Conservation (phyloP, 2,888 invertebrate genomes). For the Dyspetes luteomarginatus region DNA sequence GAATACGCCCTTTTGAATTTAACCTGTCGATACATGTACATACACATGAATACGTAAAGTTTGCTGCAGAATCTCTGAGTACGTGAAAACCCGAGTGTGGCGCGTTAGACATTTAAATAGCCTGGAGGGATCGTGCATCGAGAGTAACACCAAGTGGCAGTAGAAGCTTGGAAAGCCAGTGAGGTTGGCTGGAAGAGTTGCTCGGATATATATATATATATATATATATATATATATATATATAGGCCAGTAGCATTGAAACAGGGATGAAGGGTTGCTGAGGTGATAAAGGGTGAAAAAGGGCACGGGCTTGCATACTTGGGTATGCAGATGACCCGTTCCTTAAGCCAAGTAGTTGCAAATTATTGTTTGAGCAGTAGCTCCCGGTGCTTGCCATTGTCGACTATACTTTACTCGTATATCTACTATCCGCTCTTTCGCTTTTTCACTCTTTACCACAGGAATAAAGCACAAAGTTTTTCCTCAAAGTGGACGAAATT, state of each 20-base stretch:
- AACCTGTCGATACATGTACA: neutral
- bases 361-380: conserved; percentile 69
- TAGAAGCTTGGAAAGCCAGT: conserved; percentile 12
- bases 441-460: conserved; percentile 18
- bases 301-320: conserved; percentile 53
- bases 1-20: neutral
- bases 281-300: neutral
- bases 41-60: neutral
- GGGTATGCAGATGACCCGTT: conserved; percentile 69
- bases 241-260: conserved; percentile 38
- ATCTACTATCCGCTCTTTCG: conserved; percentile 9
- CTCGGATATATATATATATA: conserved; percentile 39
- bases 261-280: conserved; percentile 27
- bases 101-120: conserved; percentile 68
- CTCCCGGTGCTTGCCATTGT: conserved; percentile 64
- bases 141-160: conserved; percentile 60
- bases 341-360: conserved; percentile 69
- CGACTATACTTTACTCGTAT: conserved; percentile 31
- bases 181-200: conserved; percentile 19
- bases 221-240: too few species aligned
- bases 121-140: conserved; percentile 55
- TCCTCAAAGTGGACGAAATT: conserved; percentile 43
- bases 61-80: conserved; percentile 6
- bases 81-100: conserved; percentile 44
- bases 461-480: conserved; percentile 58